Evolutionary conservation across 2,113 vertebrate genomes (phyloP).

Genomic region (Ammospiza caudacuta): DNA sequence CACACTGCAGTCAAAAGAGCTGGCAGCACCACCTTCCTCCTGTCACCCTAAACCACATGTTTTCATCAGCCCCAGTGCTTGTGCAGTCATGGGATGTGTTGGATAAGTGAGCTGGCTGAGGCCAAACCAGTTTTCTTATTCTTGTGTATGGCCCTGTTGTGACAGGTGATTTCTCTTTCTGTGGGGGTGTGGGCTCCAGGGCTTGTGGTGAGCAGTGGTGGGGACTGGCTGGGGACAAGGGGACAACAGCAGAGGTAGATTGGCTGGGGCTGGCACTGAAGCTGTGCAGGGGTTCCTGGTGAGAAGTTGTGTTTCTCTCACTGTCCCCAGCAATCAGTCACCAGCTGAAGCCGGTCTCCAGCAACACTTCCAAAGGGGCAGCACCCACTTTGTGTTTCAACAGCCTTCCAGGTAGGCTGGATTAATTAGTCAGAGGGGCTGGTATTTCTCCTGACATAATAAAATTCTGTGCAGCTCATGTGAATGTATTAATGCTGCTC

Average conservation of each 20-base stretch:
- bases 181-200: fast-evolving
- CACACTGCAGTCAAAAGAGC: not conserved
- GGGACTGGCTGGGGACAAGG: not conserved
- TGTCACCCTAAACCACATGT: not conserved
- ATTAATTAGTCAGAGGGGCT: not conserved
- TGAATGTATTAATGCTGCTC: not conserved
- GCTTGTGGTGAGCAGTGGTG: not conserved
- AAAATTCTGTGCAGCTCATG: not conserved
- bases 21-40: not conserved
- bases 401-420: not conserved
- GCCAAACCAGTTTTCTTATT: not conserved
- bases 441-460: not conserved
- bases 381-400: not conserved
- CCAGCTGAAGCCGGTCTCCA: not conserved
- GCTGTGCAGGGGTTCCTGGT: not conserved
- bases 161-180: not conserved
- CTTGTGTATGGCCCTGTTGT: not conserved
- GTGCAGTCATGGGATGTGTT: not conserved
- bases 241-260: not conserved
- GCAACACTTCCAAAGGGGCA: not conserved
- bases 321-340: not conserved
- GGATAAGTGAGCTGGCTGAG: not conserved
- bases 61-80: not conserved
- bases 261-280: fast-evolving
- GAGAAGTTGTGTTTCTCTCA: not conserved